Conservation (phyloP, 2,888 invertebrate species). For the Protophormia terraenovae region DNA sequence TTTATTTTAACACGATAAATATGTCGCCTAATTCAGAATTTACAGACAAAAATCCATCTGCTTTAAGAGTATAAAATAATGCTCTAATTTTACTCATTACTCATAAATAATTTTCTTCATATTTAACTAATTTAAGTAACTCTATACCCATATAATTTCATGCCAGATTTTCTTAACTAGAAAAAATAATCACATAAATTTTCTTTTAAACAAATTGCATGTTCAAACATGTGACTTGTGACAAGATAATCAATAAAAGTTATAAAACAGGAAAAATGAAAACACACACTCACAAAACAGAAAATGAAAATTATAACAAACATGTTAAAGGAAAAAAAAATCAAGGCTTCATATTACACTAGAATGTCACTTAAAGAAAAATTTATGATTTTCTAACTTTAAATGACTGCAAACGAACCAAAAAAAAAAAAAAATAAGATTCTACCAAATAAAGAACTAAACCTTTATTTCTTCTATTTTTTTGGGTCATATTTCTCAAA, state of each 20-base stretch:
- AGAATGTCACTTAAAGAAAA: slow-evolving; percentile 58
- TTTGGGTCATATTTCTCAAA: slow-evolving; percentile 58
- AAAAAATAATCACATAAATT: slow-evolving; percentile 56
- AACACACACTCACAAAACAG: slow-evolving; percentile 13
- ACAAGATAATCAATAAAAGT: slow-evolving; percentile 67
- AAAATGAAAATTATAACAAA: slow-evolving; percentile 53
- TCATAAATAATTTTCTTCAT: not conserved
- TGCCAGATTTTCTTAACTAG: slow-evolving; percentile 28
- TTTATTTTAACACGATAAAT: no score
- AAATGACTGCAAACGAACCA: slow-evolving; percentile 27
- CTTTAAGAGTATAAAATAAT: no score
- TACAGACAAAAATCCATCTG: no score
- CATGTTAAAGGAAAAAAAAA: slow-evolving; percentile 37
- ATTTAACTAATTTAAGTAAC: slow-evolving; percentile 39
- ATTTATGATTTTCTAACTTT: slow-evolving; percentile 57
- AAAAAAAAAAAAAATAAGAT: not conserved
- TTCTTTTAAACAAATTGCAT: slow-evolving; percentile 67
- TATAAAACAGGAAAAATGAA: not conserved
- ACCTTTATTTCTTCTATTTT: slow-evolving; percentile 3
- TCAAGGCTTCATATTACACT: slow-evolving; percentile 64
- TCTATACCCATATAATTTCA: slow-evolving; percentile 37
- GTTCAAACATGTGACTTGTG: slow-evolving; percentile 66
- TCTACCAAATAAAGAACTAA: slow-evolving; percentile 9
- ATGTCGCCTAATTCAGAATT: no score
- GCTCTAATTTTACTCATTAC: not conserved